Conservation (phyloP, 2,888 invertebrate genomes). For the Drosophila neutralis region DNA sequence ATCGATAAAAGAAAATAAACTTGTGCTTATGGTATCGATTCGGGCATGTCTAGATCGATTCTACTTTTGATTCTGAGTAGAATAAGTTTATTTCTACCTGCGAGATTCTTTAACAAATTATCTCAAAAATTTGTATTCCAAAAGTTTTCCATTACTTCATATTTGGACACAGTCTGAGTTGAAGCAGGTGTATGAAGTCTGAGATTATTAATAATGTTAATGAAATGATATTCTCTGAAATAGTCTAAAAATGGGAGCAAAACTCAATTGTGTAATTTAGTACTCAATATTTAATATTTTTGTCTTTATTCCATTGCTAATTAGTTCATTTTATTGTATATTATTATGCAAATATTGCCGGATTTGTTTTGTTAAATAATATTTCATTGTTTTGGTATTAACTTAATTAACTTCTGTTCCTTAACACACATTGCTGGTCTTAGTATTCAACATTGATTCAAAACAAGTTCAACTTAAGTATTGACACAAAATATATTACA, state of each 20-base stretch:
- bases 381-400: conserved; percentile 31
- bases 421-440: conserved; percentile 55
- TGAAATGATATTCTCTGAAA: background rate
- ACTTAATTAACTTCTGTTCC: conserved; percentile 49
- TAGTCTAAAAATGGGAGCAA: background rate
- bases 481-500: conserved; percentile 63
- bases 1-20: too few relatives aligned
- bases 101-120: background rate
- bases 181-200: background rate
- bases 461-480: conserved; percentile 57
- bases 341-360: conserved; percentile 75
- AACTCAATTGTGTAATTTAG: background rate
- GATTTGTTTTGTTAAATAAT: conserved; percentile 48
- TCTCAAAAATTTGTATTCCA: background rate
- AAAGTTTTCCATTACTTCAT: background rate
- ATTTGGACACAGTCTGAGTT: background rate
- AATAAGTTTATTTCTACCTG: background rate
- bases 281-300: conserved; percentile 36
- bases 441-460: conserved; percentile 40
- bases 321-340: conserved; percentile 50
- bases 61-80: background rate
- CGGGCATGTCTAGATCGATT: background rate
- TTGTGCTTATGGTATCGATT: too few relatives aligned
- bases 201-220: background rate
- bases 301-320: conserved; percentile 64